Base-by-base conservation (phyloP, 2,113 vertebrate species). In the Daubentonia madagascariensis region DNA sequence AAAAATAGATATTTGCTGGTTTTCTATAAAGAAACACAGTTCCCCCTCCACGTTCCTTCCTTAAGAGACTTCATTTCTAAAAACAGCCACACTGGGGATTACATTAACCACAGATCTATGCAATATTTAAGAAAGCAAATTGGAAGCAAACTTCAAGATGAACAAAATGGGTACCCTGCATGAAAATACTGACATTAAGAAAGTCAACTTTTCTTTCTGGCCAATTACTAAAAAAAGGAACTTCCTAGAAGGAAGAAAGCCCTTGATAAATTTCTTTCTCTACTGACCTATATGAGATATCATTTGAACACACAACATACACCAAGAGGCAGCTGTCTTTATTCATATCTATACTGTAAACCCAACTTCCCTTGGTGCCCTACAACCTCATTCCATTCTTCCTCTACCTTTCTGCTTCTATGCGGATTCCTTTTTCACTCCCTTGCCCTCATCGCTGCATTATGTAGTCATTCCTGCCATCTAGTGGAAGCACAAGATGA, bases 401-500 rank as follows among this genome's bases (percentile, higher is more conserved):
- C 45, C 81, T 52, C 78, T 67, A 57, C 30, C 4, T 65, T 37
- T 59, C 45, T 45, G 61, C 28, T 87, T 93, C 43, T 50, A 63
- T 54, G 30, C 35, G 30, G 8, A 43, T 20, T 84, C 75, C 79
- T 94, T 86, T 72, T 68, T 80, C 43, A 45, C 0, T 43, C 43
- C 48, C 52, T n/a, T 30, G 7, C 68, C 35, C 6, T 76, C 16
- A 54, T 57, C 14, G 23, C 72, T 83, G 30, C 50, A 90, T 18
- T 88, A 86, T 76, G 22, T 65, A 35, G 52, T 43, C 50, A 68
- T 40, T 76, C 13, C 78, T 92, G 96, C 97, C 98, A 97, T 40
- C 97, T 96, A 96, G 85, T 93, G 95, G 96, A 93, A 94, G n/a
- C 59, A 76, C 6, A 43, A 70, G 85, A 75, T 3, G 91, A 43